Conservation (phyloP, 2,888 invertebrate species). For the Zygaena filipendulae region DNA sequence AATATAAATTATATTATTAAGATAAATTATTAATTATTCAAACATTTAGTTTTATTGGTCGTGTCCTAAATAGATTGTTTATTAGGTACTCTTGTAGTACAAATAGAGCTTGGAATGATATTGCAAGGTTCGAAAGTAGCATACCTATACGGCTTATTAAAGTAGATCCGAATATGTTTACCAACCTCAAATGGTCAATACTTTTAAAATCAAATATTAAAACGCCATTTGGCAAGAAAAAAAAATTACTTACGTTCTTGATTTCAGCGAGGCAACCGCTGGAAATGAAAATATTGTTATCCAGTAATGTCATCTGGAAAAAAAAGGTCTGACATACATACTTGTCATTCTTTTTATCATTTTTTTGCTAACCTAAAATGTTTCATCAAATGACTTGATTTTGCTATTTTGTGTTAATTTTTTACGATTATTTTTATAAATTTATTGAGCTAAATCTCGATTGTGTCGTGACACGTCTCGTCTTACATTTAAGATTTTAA, state of each 20-base stretch:
- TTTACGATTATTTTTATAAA: conserved; percentile 61
- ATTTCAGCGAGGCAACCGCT: conserved; percentile 50
- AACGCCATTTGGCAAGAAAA: too few species aligned
- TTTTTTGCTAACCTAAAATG: conserved; percentile 70
- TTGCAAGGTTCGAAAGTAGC: too few species aligned
- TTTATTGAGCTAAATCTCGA: conserved; percentile 59
- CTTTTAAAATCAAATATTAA: too few species aligned
- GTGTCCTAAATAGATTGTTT: too few species aligned
- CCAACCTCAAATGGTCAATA: too few species aligned
- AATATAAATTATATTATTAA: too few species aligned
- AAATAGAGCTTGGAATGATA: too few species aligned
- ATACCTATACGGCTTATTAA: too few species aligned
- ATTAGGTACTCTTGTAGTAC: too few species aligned
- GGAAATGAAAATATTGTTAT: conserved; percentile 63
- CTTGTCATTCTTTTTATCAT: conserved; percentile 58
- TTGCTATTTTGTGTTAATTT: conserved; percentile 55
- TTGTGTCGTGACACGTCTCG: conserved; percentile 48
- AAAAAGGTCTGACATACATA: conserved; percentile 68
- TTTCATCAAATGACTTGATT: conserved; percentile 67
- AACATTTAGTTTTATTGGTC: too few species aligned
- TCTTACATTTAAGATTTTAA: conserved; percentile 39
- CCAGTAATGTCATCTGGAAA: conserved; percentile 63
- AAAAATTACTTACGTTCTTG: conserved; percentile 34
- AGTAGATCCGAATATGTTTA: too few species aligned
- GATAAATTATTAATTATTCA: too few species aligned